phyloP scores from a whole-genome alignment of 2,888 invertebrate genomes.

The Ophion slaviceki region DNA sequence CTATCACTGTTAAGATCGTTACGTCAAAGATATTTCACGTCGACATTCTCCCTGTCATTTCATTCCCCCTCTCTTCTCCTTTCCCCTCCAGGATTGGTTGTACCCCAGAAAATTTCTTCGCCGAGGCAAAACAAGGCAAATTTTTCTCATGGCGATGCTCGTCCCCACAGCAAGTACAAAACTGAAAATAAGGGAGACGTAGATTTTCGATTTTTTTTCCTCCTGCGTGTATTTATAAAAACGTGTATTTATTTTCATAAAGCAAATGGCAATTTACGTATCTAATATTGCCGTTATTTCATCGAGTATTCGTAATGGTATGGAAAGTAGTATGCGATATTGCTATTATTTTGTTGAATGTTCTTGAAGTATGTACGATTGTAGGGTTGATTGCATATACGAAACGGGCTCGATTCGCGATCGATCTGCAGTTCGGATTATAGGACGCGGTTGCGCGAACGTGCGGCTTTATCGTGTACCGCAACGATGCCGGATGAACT shows the following conservation, averaged over 20 bases:
- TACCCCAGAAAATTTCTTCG: not conserved
- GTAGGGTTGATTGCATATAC: not conserved
- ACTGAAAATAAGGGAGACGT: too few species aligned
- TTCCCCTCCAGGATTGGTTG: not conserved
- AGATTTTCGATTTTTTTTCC: too few species aligned
- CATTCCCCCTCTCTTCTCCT: not conserved
- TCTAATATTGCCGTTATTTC: not conserved
- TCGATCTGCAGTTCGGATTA: not conserved
- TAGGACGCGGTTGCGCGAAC: not conserved
- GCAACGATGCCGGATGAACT: conserved; percentile 13
- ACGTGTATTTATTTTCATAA: too few species aligned
- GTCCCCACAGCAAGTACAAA: too few species aligned
- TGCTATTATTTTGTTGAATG: not conserved
- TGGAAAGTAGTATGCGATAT: not conserved
- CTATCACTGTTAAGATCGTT: too few species aligned
- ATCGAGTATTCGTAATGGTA: not conserved
- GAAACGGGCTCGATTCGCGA: not conserved
- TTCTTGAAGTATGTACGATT: not conserved
- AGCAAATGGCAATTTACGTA: not conserved
- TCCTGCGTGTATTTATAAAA: too few species aligned
- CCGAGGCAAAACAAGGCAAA: too few species aligned
- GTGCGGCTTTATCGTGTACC: conserved; percentile 8
- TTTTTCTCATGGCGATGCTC: too few species aligned
- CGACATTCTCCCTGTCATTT: not conserved
- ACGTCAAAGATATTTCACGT: too few species aligned